Evolutionary conservation across 2,797 vertebrate genomes (phyloP).

Genomic region (Alcedo quadribrachys): DNA sequence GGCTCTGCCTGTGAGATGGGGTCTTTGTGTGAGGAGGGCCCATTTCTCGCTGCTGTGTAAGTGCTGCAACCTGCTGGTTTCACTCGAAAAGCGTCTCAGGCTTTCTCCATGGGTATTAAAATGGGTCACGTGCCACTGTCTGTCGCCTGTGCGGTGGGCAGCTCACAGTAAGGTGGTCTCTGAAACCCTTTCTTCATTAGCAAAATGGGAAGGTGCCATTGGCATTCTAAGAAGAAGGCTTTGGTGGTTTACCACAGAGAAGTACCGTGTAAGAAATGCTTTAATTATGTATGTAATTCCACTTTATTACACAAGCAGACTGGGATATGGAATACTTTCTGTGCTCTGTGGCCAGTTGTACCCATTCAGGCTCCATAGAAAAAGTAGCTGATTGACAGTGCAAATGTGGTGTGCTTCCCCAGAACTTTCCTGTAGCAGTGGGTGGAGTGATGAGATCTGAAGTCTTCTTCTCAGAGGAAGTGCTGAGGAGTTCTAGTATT

Average conservation of each 20-base stretch:
- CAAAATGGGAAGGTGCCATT: neutral
- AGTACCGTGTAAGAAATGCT: neutral
- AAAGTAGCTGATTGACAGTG: neutral
- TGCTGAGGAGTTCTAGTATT: neutral
- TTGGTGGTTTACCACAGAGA: neutral
- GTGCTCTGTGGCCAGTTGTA: neutral
- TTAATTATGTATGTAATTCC: neutral
- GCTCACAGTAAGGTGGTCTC: neutral
- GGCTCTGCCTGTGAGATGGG: neutral
- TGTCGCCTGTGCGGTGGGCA: neutral
- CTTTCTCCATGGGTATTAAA: neutral
- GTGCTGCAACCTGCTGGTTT: neutral
- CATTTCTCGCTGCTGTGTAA: neutral
- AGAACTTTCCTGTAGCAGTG: neutral
- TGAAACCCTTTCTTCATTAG: neutral
- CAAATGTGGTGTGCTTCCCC: neutral
- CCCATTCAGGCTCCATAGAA: neutral
- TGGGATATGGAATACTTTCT: neutral
- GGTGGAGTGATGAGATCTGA: neutral
- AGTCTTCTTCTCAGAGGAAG: neutral
- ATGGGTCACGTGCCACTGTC: neutral
- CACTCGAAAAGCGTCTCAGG: rapidly evolving
- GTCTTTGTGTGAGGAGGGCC: neutral
- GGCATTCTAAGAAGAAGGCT: neutral
- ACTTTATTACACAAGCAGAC: neutral